These are phyloP conservation scores for Chaetops frenatus DNA, from an alignment of 2,113 vertebrate species.

Conservation along the genomic window DNA sequence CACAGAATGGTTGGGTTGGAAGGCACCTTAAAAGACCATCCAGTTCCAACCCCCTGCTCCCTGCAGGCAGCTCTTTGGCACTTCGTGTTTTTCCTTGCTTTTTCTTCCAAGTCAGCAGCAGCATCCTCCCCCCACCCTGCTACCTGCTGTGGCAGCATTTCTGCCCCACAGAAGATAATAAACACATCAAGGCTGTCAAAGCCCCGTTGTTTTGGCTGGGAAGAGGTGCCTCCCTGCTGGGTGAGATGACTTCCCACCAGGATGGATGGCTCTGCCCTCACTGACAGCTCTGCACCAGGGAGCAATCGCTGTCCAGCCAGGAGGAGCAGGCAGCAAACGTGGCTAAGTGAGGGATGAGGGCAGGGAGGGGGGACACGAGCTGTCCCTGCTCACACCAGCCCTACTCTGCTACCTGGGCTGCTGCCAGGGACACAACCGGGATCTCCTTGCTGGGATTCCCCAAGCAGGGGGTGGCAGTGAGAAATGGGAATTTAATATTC, in stretches of 20 bases:
- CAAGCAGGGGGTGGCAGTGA: not conserved
- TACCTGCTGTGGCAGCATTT: not conserved
- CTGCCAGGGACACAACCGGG: not conserved
- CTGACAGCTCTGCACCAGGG: conserved; percentile 16
- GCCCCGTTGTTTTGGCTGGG: not conserved
- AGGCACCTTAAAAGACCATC: not conserved
- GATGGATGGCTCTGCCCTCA: not conserved
- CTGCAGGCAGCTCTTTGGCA: not conserved
- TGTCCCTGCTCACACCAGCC: not conserved
- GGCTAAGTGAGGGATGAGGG: not conserved
- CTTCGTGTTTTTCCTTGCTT: not conserved
- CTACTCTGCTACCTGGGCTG: not conserved
- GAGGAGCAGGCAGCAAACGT: not conserved
- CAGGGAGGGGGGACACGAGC: not conserved
- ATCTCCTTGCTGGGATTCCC: not conserved
- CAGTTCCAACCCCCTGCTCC: not conserved
- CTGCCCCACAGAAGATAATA: not conserved
- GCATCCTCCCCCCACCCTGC: not conserved
- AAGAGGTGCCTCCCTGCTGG: not conserved
- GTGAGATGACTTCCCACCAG: not conserved
- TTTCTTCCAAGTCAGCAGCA: not conserved
- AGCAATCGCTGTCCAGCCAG: not conserved
- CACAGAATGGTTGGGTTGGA: not conserved
- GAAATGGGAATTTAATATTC: not conserved
- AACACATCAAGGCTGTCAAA: conserved; percentile 55